These are phyloP conservation scores for Acipenser transmontanus DNA, from an alignment of 2,797 vertebrate genomes.

Conservation along the genomic window DNA sequence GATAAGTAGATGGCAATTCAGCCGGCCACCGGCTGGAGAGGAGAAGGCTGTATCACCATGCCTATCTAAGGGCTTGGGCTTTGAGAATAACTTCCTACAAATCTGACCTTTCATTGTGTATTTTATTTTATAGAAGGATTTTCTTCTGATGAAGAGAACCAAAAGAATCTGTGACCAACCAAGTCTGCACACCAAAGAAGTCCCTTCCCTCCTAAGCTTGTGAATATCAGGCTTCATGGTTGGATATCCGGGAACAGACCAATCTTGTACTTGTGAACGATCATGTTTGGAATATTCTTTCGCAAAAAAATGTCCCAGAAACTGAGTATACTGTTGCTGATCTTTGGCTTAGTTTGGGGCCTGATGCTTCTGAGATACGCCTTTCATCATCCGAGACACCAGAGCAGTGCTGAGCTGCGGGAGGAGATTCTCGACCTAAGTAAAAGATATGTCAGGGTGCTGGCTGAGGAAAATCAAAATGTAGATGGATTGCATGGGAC, in stretches of 20 bases:
- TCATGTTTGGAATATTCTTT: conserved; percentile 81
- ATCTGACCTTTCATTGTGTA: too few relatives aligned
- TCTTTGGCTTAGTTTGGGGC: conserved; percentile 91
- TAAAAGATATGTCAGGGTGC: conserved; percentile 86
- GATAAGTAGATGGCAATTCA: too few relatives aligned
- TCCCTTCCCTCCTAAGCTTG: too few relatives aligned
- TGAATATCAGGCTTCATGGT: conserved; percentile 3
- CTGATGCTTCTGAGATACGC: conserved; percentile 89
- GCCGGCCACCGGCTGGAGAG: too few relatives aligned
- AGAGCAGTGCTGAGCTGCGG: conserved; percentile 85
- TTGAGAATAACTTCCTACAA: too few relatives aligned
- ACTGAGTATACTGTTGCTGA: conserved; percentile 81
- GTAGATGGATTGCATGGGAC: conserved; percentile 71
- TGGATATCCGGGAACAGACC: background rate
- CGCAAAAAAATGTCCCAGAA: conserved; percentile 94
- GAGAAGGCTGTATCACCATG: too few relatives aligned
- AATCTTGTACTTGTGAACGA: conserved; percentile 26
- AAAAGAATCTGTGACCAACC: background rate
- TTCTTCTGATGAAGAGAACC: too few relatives aligned
- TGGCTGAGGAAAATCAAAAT: conserved; percentile 89
- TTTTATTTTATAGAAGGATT: too few relatives aligned
- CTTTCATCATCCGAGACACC: conserved; percentile 81
- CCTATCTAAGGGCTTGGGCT: too few relatives aligned
- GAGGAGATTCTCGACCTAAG: conserved; percentile 94
- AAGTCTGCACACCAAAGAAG: background rate